phyloP scores from a whole-genome alignment of 2,888 invertebrate genomes.

The Cancer borealis region DNA sequence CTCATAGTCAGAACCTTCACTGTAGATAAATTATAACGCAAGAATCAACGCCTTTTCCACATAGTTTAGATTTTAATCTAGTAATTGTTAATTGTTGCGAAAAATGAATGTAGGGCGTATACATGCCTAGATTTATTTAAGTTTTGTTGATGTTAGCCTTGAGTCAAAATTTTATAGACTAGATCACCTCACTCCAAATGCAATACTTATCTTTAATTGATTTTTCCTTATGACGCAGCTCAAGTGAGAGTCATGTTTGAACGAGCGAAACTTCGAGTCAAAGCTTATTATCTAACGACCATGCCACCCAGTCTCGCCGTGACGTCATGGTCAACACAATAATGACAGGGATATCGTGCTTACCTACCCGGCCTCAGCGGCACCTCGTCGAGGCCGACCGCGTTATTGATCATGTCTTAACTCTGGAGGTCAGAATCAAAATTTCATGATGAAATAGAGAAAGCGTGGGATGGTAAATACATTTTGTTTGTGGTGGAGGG shows the following conservation, averaged over 20 bases:
- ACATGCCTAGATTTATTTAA: conserved; percentile 42
- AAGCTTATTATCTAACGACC: neutral
- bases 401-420: conserved; percentile 22
- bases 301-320: conserved; percentile 1
- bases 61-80: conserved; percentile 58
- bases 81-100: conserved; percentile 66
- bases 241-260: conserved; percentile 41
- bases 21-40: conserved; percentile 61
- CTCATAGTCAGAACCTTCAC: conserved; percentile 59
- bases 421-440: conserved; percentile 30
- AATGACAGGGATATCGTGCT: conserved; percentile 32
- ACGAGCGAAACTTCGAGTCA: conserved; percentile 35
- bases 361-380: conserved; percentile 40
- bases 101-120: conserved; percentile 62
- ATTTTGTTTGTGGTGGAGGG: neutral
- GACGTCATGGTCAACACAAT: conserved; percentile 3
- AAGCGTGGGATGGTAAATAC: neutral
- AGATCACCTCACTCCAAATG: conserved; percentile 8
- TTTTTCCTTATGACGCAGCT: conserved; percentile 33
- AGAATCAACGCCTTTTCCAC: conserved; percentile 67
- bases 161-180: conserved; percentile 20
- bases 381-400: neutral
- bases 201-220: conserved; percentile 7
- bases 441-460: neutral
- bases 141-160: conserved; percentile 33